phyloP scores from a whole-genome alignment of 2,797 vertebrate species.

The Cuculus canorus region DNA sequence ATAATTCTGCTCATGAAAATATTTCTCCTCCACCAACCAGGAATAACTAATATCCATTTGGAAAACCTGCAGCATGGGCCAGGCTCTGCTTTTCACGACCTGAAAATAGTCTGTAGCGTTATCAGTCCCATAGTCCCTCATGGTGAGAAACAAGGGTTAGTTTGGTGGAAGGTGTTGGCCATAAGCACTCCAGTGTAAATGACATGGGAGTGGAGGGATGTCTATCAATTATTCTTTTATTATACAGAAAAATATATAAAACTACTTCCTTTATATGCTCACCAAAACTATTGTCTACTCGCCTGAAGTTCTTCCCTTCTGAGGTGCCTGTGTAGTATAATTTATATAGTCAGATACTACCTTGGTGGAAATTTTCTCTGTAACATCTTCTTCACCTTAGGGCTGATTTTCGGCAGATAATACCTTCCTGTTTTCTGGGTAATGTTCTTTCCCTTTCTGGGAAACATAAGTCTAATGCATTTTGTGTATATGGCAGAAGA shows the following conservation, averaged over 20 bases:
- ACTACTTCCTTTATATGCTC: background rate
- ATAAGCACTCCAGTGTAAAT: background rate
- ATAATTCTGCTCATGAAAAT: background rate
- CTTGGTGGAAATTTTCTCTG: background rate
- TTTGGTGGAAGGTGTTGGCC: background rate
- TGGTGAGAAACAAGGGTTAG: accelerated
- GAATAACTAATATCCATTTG: background rate
- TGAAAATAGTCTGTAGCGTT: background rate
- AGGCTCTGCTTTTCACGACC: background rate
- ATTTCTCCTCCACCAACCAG: background rate
- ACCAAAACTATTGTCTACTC: background rate
- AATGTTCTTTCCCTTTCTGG: background rate
- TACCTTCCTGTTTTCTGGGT: background rate
- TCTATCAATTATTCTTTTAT: background rate
- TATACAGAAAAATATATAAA: background rate
- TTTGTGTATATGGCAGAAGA: background rate
- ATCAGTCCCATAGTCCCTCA: background rate
- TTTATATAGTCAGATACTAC: background rate
- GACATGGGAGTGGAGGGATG: background rate
- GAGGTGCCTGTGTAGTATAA: background rate
- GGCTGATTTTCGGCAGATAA: background rate
- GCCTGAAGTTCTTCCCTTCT: background rate
- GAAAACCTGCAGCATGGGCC: background rate
- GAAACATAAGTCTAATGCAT: background rate
- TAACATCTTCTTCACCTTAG: background rate